Evolutionary conservation across 2,888 invertebrate genomes (phyloP).

Genomic region (Girardia tigrina): DNA sequence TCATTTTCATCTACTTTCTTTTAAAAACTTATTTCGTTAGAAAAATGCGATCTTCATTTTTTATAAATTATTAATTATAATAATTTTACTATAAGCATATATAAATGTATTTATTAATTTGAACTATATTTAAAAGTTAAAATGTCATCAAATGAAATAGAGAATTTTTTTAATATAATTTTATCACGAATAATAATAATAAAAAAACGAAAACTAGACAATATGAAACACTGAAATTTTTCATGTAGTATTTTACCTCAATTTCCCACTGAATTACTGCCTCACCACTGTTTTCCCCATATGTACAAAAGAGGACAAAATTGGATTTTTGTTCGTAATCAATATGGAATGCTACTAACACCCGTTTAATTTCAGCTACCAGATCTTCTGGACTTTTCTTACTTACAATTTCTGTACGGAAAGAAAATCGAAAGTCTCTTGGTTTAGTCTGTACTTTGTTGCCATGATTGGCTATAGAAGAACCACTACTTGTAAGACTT

Average conservation of each 20-base stretch:
- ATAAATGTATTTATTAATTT: no score
- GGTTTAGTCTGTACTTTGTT: background rate
- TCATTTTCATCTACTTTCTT: no score
- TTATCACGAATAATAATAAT: no score
- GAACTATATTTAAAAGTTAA: no score
- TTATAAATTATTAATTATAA: no score
- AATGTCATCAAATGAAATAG: no score
- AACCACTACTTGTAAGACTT: conserved; percentile 9
- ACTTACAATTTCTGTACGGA: background rate
- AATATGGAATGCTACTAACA: background rate
- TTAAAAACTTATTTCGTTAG: no score
- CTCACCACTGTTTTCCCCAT: background rate
- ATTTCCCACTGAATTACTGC: background rate
- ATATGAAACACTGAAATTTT: no score
- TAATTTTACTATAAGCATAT: no score
- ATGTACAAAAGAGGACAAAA: background rate
- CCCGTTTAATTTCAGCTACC: background rate
- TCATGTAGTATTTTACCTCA: background rate
- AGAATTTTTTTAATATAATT: no score
- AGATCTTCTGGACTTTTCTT: background rate
- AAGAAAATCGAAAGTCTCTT: conserved; percentile 6
- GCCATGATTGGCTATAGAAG: background rate
- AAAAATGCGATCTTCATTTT: no score
- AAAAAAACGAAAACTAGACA: no score
- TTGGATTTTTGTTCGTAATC: background rate